Conservation (phyloP, 2,797 vertebrate genomes). For the Spondyliosoma cantharus region DNA sequence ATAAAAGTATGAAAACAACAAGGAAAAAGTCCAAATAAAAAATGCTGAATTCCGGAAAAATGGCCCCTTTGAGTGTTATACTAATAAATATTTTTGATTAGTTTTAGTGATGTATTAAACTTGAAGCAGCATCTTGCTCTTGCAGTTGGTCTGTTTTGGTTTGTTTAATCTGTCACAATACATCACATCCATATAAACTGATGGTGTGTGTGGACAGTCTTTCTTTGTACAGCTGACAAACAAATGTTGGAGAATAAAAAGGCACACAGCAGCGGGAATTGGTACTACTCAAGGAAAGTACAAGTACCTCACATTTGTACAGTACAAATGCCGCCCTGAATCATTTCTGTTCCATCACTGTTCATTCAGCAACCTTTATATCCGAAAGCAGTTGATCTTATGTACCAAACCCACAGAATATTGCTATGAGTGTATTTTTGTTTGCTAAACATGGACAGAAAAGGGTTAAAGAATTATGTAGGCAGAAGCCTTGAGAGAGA, state of each 20-base stretch:
- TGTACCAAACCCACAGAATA: constrained; percentile 2
- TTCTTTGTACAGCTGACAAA: neutral
- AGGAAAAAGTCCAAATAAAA: neutral
- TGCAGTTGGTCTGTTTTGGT: neutral
- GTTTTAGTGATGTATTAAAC: neutral
- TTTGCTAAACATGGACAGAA: constrained; percentile 51
- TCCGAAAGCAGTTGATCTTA: constrained; percentile 8
- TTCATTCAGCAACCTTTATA: neutral
- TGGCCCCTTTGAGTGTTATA: neutral
- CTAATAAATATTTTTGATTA: neutral
- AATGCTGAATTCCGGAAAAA: neutral
- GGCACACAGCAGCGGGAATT: neutral
- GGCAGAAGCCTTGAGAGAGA: constrained; percentile 69
- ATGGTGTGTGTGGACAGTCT: neutral
- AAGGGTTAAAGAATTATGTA: constrained; percentile 69
- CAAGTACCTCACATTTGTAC: constrained; percentile 8
- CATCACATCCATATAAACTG: neutral
- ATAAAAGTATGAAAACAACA: neutral
- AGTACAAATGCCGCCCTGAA: neutral
- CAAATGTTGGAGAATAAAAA: neutral
- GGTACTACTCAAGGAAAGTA: neutral
- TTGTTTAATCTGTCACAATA: neutral
- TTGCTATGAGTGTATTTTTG: constrained; percentile 32
- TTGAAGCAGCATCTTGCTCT: neutral
- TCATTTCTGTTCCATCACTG: neutral